These are phyloP conservation scores for Tachysurus fulvidraco DNA, from an alignment of 2,113 vertebrate genomes.

Conservation along the genomic window DNA sequence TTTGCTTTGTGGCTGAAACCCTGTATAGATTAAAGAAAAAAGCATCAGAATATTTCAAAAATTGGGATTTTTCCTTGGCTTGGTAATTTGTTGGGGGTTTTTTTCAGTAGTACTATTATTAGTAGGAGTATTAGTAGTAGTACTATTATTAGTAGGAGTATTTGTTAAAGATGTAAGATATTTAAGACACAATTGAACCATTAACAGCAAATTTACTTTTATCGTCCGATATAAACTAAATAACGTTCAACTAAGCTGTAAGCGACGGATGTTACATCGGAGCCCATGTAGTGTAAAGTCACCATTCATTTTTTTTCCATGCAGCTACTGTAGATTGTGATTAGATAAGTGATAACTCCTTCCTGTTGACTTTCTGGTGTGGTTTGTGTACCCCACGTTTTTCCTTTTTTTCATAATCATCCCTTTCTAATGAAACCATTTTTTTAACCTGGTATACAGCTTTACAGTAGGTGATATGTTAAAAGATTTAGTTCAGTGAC, in stretches of 20 bases:
- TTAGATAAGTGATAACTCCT: not conserved
- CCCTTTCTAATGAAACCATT: not conserved
- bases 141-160: not conserved
- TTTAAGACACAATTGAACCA: not conserved
- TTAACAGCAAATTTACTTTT: not conserved
- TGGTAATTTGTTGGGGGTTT: not conserved
- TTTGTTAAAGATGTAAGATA: not conserved
- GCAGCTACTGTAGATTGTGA: not conserved
- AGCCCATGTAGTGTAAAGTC: not conserved
- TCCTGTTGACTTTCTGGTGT: not conserved
- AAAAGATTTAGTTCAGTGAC: not conserved
- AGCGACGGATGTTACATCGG: not conserved
- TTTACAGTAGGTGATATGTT: not conserved
- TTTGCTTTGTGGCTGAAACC: too few species aligned
- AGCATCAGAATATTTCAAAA: not conserved
- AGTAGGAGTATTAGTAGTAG: not conserved
- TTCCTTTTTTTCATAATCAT: not conserved
- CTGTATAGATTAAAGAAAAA: too few species aligned
- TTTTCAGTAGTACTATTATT: not conserved
- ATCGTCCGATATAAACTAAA: not conserved
- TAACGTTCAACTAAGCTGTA: not conserved
- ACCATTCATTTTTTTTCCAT: not conserved
- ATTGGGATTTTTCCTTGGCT: not conserved
- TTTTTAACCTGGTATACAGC: not conserved
- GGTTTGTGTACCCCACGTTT: not conserved